phyloP scores from a whole-genome alignment of 2,888 invertebrate genomes.

The Lasioglossum oenotherae region DNA sequence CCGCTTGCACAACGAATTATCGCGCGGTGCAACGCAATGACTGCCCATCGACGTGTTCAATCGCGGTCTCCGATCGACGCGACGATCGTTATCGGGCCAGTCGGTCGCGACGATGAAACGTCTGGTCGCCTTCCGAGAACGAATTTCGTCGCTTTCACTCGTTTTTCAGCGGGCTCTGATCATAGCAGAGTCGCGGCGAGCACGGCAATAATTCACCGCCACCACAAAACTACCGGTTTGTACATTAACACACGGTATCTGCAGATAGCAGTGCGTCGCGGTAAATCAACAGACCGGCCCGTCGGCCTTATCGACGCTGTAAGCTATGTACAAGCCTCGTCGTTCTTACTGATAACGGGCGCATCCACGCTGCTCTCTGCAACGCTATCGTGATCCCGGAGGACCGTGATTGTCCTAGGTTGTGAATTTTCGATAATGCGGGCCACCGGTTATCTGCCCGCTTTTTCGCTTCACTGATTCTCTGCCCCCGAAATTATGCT shows the following conservation, averaged over 20 bases:
- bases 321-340: slow-evolving; percentile 33
- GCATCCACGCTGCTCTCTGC: slow-evolving; percentile 22
- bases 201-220: slow-evolving; percentile 41
- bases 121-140: not conserved
- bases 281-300: slow-evolving; percentile 56
- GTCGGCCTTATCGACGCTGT: slow-evolving; percentile 50
- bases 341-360: slow-evolving; percentile 47
- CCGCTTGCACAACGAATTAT: slow-evolving; percentile 18
- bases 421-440: slow-evolving; percentile 53
- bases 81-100: not conserved
- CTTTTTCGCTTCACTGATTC: not conserved
- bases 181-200: not conserved
- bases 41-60: not conserved
- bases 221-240: slow-evolving; percentile 45
- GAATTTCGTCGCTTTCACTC: slow-evolving; percentile 9
- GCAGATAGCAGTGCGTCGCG: slow-evolving; percentile 46
- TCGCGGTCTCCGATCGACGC: not conserved
- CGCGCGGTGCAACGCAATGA: not conserved
- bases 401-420: slow-evolving; percentile 57
- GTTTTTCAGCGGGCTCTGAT: not conserved
- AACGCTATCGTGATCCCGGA: slow-evolving; percentile 30
- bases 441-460: slow-evolving; percentile 23
- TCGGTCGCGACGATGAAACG: not conserved
- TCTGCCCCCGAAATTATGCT: not conserved
- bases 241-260: slow-evolving; percentile 45